phyloP scores from a whole-genome alignment of 2,797 vertebrate species.

The Peromyscus attwateri region DNA sequence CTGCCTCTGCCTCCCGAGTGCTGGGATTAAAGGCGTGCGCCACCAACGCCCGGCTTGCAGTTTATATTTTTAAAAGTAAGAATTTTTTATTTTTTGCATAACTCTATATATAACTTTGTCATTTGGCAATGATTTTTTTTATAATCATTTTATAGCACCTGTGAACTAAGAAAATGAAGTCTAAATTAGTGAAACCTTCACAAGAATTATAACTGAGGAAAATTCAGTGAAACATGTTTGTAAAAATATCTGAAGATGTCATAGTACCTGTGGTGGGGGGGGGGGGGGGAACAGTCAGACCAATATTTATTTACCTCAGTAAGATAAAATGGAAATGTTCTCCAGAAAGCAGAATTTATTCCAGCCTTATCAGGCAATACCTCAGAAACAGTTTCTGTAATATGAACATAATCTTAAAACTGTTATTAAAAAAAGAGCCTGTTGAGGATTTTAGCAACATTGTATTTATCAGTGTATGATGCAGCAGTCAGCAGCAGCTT shows the following conservation, averaged over 20 bases:
- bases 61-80: background rate
- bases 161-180: constrained; percentile 45
- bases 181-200: constrained; percentile 35
- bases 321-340: constrained; percentile 23
- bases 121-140: constrained; percentile 49
- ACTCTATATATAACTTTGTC: constrained; percentile 21
- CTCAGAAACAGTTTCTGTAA: constrained; percentile 52
- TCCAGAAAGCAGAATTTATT: constrained; percentile 54
- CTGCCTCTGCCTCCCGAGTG: no score
- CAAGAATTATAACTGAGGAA: constrained; percentile 38
- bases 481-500: background rate
- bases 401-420: constrained; percentile 53
- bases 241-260: constrained; percentile 56
- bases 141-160: background rate
- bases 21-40: no score
- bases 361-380: background rate
- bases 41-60: no score
- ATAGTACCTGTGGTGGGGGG: background rate
- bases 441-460: background rate
- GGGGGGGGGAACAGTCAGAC: constrained; percentile 16
- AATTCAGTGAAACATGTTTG: background rate
- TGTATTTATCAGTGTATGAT: constrained; percentile 45
- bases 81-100: constrained; percentile 27
- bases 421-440: background rate
- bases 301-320: constrained; percentile 45